These are phyloP conservation scores for Mnemiopsis leidyi DNA, from an alignment of 37 sponge, comb jelly and placozoan genomes.

Conservation along the genomic window DNA sequence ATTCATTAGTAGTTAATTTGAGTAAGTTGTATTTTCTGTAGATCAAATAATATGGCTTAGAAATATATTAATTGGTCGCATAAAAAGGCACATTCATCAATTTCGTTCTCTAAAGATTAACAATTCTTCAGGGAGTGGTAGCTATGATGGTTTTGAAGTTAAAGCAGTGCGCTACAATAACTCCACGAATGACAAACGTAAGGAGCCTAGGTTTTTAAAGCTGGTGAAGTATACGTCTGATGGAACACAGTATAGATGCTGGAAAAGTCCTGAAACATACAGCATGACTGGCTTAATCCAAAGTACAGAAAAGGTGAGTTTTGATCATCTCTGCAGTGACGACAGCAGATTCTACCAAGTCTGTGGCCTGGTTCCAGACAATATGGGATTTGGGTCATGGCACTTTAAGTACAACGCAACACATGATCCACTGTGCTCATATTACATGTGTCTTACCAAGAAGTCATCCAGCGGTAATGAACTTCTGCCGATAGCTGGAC, in stretches of 20 bases:
- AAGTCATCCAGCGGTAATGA: not conserved
- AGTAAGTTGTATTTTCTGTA: too few relatives aligned
- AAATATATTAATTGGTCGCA: too few relatives aligned
- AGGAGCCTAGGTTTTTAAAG: slow-evolving; percentile 20
- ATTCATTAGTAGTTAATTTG: too few relatives aligned
- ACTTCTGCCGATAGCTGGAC: not conserved
- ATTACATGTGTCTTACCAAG: not conserved
- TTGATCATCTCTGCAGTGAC: not conserved
- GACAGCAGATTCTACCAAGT: slow-evolving; percentile 28
- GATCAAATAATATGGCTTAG: too few relatives aligned
- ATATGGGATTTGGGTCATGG: not conserved
- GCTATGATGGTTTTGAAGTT: not conserved
- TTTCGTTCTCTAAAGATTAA: not conserved
- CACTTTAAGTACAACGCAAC: not conserved
- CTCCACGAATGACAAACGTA: too few relatives aligned
- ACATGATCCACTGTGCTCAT: not conserved
- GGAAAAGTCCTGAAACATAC: slow-evolving; percentile 12
- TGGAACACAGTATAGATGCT: not conserved
- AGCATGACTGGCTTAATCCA: not conserved
- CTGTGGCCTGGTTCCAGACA: not conserved
- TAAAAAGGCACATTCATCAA: too few relatives aligned
- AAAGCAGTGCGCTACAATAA: not conserved
- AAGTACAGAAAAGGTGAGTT: not conserved
- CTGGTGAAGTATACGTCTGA: not conserved
- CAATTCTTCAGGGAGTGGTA: not conserved